phyloP scores from a whole-genome alignment of 2,888 invertebrate genomes.

The Timema podura region DNA sequence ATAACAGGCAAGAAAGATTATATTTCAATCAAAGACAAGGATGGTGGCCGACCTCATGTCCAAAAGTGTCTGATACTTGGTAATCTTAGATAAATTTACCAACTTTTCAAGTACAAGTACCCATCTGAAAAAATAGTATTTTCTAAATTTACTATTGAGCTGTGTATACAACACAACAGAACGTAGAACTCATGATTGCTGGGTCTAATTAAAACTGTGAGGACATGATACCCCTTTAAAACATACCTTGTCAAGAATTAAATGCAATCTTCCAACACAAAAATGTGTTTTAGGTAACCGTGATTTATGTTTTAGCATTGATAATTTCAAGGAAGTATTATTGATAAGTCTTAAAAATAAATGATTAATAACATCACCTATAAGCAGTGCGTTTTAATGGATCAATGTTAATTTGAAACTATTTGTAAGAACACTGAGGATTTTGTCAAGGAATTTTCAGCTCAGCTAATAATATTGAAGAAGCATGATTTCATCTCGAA shows the following conservation, averaged over 20 bases:
- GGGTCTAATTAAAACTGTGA: conserved; percentile 6
- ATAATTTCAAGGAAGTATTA: no score
- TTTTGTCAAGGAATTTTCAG: no score
- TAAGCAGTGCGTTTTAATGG: conserved; percentile 13
- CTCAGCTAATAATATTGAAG: conserved; percentile 12
- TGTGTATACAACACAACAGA: no score
- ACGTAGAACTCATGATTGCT: conserved; percentile 7
- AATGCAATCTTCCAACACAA: conserved; percentile 9
- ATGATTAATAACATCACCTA: conserved; percentile 14
- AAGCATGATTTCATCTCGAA: conserved; percentile 16
- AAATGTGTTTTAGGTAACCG: no score
- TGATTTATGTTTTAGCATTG: conserved; percentile 8
- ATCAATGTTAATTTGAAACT: no score
- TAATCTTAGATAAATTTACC: conserved; percentile 9
- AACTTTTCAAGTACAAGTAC: conserved; percentile 10
- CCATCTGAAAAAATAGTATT: conserved; percentile 7
- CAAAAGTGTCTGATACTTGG: conserved; percentile 13
- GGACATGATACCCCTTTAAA: conserved; percentile 5
- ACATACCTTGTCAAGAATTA: conserved; percentile 9
- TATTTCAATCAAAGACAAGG: conserved; percentile 13
- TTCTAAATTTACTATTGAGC: conserved; percentile 10
- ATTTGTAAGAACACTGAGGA: no score
- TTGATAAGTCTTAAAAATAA: conserved; percentile 12
- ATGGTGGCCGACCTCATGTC: conserved; percentile 10
- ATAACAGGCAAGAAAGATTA: conserved; percentile 3